A percentile compares a stretch with the other conserved stretches of the same genome.
Conservation (phyloP, 2,797 vertebrate species). For the Knipowitschia caucasica region DNA sequence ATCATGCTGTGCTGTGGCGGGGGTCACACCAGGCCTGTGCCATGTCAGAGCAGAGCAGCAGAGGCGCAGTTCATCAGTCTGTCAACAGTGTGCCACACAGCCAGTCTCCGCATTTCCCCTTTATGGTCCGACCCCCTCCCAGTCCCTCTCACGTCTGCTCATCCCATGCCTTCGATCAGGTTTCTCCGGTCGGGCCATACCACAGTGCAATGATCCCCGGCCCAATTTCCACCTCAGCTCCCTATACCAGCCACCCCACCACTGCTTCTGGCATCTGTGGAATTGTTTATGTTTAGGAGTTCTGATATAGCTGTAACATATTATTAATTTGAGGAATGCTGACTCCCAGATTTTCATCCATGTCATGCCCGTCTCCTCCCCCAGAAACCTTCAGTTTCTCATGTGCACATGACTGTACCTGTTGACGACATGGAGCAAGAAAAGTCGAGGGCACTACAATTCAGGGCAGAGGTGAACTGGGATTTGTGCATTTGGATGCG, state of each 20-base stretch:
- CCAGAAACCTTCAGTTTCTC: constrained; percentile 12
- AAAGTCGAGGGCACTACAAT: constrained; percentile 30
- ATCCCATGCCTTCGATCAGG: constrained; percentile 54
- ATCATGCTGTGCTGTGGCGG: neutral
- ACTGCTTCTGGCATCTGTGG: constrained; percentile 48
- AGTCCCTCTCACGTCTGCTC: constrained; percentile 46
- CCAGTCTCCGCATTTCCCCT: constrained; percentile 49
- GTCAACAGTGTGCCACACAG: constrained; percentile 54
- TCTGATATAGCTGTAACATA: constrained; percentile 50
- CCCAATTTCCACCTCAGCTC: constrained; percentile 6
- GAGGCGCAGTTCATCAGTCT: constrained; percentile 65
- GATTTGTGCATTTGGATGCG: constrained; percentile 23
- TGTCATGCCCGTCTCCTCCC: neutral
- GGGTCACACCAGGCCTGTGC: constrained; percentile 38
- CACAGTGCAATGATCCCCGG: constrained; percentile 16
- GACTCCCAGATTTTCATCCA: constrained; percentile 26
- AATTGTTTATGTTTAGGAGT: constrained; percentile 66
- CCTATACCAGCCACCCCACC: constrained; percentile 7
- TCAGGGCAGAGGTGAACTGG: constrained; percentile 8
- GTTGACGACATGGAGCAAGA: constrained; percentile 47
- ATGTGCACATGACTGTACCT: constrained; percentile 51
- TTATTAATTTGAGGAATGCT: constrained; percentile 62
- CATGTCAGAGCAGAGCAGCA: constrained; percentile 47
- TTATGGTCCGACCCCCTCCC: constrained; percentile 53
- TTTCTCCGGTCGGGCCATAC: constrained; percentile 49